Evolutionary conservation across 2,888 invertebrate species (phyloP).

Genomic region (Clivina fossor): DNA sequence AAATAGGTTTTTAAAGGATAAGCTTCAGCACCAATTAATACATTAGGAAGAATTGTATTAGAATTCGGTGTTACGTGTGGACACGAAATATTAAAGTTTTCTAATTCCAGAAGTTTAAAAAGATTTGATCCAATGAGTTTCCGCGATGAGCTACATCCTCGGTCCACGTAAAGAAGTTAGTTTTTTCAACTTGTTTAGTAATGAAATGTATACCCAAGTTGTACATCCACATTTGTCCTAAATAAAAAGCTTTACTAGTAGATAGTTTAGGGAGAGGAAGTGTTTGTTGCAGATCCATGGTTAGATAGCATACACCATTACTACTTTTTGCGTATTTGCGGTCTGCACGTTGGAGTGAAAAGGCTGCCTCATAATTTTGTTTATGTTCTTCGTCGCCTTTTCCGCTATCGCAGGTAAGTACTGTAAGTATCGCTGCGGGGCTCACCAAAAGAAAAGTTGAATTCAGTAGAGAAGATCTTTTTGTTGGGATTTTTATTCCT

Average conservation of each 20-base stretch:
- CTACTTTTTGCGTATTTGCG: conserved; percentile 26
- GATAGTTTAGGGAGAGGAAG: conserved; percentile 10
- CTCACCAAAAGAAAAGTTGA: conserved; percentile 30
- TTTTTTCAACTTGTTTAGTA: conserved; percentile 14
- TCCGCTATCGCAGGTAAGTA: conserved; percentile 36
- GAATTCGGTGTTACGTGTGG: no score
- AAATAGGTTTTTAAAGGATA: no score
- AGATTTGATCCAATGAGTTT: no score
- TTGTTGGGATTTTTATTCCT: no score
- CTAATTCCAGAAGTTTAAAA: no score
- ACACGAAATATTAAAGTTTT: no score
- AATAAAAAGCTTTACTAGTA: conserved; percentile 11
- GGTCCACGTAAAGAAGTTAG: conserved; percentile 37
- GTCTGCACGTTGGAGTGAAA: conserved; percentile 24
- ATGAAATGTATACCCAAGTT: conserved; percentile 28
- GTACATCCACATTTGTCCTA: conserved; percentile 29
- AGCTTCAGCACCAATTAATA: no score
- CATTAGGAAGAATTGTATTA: no score
- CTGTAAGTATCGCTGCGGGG: conserved; percentile 36
- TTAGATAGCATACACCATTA: conserved; percentile 14
- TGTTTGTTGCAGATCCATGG: conserved; percentile 23
- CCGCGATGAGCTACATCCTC: conserved; percentile 37
- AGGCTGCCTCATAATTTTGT: conserved; percentile 23
- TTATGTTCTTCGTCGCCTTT: conserved; percentile 31
- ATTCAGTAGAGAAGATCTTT: conserved; percentile 12